Base-by-base conservation (phyloP, 1,140 invertebrate species). In the Ceratina calcarata region DNA sequence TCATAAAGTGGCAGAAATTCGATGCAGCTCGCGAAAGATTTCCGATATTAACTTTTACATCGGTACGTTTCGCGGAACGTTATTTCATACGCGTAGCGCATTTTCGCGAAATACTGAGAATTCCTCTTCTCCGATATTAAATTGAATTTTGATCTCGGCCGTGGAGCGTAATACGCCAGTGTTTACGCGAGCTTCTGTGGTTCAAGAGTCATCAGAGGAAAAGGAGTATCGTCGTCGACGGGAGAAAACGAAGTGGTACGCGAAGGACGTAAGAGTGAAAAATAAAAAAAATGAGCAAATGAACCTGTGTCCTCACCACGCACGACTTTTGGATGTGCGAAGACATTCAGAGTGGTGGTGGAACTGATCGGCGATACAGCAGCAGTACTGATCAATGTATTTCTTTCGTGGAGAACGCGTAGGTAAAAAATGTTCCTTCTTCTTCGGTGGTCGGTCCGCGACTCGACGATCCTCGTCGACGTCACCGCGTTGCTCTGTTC, bases 281-380 rank as follows among this genome's bases (percentile, higher is more conserved):
- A 32, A 32, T 32, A 4, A 79, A 57, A 57, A 57, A 79, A 8
- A 1, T 15, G 22, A 45, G 8, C 24, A 27, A 74, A 16, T 80
- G 62, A 76, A 80, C 66, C 73, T 77, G 73, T 80, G 22, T 74
- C 76, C 90, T 92, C 86, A 91, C 91, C 91, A 90, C 88, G 89
- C 91, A 92, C 91, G 87, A 90, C 87, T 92, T 92, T 89, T 91
- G 90, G 86, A 91, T 91, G 89, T 91, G 91, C 83, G 90, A 93
- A 92, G 90, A 93, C 91, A 92, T 93, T 93, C 90, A 91, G 90
- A 92, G 90, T 77, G 74, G 86, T 88, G 83, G 73, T 83, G 89
- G 88, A 86, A 86, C 81, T 86, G 79, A 80, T 85, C 68, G 49
- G 49, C 66, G 78, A 58, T 79, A 72, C 69, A 81, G 66, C 73